phyloP scores from a whole-genome alignment of 1,140 invertebrate genomes.

The Macrobrachium rosenbergii region DNA sequence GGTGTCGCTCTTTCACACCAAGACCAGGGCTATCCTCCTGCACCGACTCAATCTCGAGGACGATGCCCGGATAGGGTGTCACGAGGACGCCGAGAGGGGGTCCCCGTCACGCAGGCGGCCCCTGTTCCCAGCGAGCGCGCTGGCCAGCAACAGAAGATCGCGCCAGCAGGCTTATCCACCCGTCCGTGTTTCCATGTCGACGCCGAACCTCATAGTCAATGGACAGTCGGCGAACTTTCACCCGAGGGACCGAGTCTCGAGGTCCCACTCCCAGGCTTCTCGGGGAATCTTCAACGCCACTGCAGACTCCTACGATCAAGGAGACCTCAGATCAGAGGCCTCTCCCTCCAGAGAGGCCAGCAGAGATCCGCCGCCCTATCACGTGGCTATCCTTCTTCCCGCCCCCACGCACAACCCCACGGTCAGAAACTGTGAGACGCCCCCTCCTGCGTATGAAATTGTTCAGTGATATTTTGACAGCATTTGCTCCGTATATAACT shows the following conservation, averaged over 20 bases:
- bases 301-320: constrained; percentile 1
- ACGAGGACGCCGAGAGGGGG: constrained; percentile 16
- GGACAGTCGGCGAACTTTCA: constrained; percentile 23
- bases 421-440: constrained; percentile 53
- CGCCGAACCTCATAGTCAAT: constrained; percentile 60
- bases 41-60: constrained; percentile 64
- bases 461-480: constrained; percentile 46
- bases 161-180: constrained; percentile 30
- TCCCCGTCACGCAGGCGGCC: constrained; percentile 42
- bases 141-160: constrained; percentile 6
- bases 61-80: constrained; percentile 46
- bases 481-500: too few relatives aligned
- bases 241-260: background rate
- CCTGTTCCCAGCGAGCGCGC: constrained; percentile 24
- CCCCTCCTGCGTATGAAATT: constrained; percentile 61
- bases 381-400: constrained; percentile 61
- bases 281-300: constrained; percentile 8
- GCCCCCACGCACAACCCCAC: constrained; percentile 24
- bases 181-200: constrained; percentile 49
- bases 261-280: constrained; percentile 23
- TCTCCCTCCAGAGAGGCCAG: constrained; percentile 20
- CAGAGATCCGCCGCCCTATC: constrained; percentile 61
- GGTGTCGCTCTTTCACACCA: constrained; percentile 65
- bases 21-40: constrained; percentile 63
- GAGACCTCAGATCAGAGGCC: background rate